Base-by-base conservation (phyloP, 2,797 vertebrate genomes). In the Ptychobarbus kaznakovi region DNA sequence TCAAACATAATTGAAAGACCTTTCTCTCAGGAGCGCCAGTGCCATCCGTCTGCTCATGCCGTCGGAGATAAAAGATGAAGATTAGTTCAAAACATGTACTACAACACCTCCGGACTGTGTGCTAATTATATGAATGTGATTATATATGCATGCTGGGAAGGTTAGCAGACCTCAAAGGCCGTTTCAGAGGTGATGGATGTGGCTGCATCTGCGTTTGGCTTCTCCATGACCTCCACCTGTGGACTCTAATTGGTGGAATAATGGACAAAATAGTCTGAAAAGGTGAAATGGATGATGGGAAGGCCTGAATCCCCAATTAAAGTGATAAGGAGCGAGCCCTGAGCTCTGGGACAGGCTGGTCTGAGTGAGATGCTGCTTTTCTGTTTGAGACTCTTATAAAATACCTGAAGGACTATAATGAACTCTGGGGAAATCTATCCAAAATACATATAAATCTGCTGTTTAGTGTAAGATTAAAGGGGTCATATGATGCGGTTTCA, bases 111-210 rank as follows among this genome's bases (percentile, higher is more conserved):
- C n/a, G 70, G 38, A 70, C 10, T 80, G 15, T n/a, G 38, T 44
- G 56, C 32, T 70, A 42, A 32, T 65, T 61, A 51, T 70, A 22
- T n/a, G 9, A 72, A 82, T 11, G 73, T 61, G 86, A 81, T 35
- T 22, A 89, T 35, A 74, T 89, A 89, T 89, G 89, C 88, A 93
- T 93, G 90, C 90, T 91, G 89, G 91, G 88, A 87, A 89, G 66
- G 70, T 92, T 94, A 93, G 97, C 97, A 96, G 96, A 97, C 96
- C 97, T 97, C 94, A 65, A 88, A 84, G 89, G 90, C 90, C 69
- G 92, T 86, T 87, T 93, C 90, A 90, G 89, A 87, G 77, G 79
- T 40, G 68, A 87, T 89, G 90, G 91, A 92, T 92, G 83, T 56
- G 83, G 88, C 90, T 86, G 81, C 88, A 93, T 90, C 93, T 88